A percentile compares a stretch with the other conserved stretches of the same genome.
Evolutionary conservation across 1,140 invertebrate genomes (phyloP).

Genomic region (Venustaconcha ellipsiformis): DNA sequence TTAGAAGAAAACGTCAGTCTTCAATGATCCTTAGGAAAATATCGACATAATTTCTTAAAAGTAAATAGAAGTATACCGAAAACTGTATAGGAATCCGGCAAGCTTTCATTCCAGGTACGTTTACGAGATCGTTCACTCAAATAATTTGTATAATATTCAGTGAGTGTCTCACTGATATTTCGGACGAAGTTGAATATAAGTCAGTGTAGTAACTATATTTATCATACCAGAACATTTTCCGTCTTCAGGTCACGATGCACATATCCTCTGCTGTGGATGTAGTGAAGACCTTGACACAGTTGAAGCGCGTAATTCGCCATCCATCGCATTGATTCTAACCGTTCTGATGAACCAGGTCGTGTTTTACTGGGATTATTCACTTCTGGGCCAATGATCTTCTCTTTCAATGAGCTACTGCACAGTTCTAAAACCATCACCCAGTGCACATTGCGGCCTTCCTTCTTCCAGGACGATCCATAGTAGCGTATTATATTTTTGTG

Average conservation of each 20-base stretch:
- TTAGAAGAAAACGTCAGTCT: too few species aligned
- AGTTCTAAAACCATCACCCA: slow-evolving; percentile 61
- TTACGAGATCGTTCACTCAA: too few species aligned
- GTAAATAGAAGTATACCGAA: too few species aligned
- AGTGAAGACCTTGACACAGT: slow-evolving; percentile 47
- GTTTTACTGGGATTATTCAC: slow-evolving; percentile 33
- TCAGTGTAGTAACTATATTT: too few species aligned
- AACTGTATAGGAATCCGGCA: too few species aligned
- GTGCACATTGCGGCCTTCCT: slow-evolving; percentile 17
- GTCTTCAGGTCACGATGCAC: slow-evolving; percentile 64
- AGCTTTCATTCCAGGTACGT: too few species aligned
- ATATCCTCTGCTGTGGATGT: slow-evolving; percentile 53
- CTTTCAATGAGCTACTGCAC: slow-evolving; percentile 48
- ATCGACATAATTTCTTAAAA: too few species aligned
- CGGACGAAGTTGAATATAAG: too few species aligned
- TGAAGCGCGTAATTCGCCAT: slow-evolving; percentile 48
- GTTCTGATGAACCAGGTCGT: slow-evolving; percentile 10
- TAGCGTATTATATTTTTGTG: slow-evolving; percentile 52
- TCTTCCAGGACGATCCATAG: slow-evolving; percentile 41
- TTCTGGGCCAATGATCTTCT: slow-evolving; percentile 36
- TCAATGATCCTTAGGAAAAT: too few species aligned
- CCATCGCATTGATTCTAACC: slow-evolving; percentile 33
- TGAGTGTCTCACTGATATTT: too few species aligned
- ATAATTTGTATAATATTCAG: too few species aligned
- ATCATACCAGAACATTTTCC: slow-evolving; percentile 62